Percentiles rank a stretch among this genome's conserved stretches.
Evolutionary conservation across 2,797 vertebrate species (phyloP).

Genomic region (Hippocampus kuda): DNA sequence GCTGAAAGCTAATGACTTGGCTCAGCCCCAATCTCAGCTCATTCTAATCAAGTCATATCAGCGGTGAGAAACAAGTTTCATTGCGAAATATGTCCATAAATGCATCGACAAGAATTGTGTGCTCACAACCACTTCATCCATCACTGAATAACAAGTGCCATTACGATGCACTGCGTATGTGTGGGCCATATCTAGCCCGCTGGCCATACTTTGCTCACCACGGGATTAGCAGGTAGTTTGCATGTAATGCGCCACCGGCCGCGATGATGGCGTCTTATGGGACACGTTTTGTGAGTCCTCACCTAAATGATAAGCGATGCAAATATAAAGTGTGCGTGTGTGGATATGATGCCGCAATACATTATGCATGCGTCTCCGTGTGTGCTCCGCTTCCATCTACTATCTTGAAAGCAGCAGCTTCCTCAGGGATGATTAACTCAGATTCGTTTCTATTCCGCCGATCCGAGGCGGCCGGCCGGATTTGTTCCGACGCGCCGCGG

Average conservation of each 20-base stretch:
- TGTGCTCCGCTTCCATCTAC: slow-evolving; percentile 61
- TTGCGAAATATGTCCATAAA: too few species aligned
- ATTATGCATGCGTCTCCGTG: slow-evolving; percentile 66
- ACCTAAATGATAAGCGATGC: slow-evolving; percentile 46
- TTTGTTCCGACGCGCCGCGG: slow-evolving; percentile 53
- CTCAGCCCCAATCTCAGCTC: too few species aligned
- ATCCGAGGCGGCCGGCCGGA: slow-evolving; percentile 12
- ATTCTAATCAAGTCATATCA: too few species aligned
- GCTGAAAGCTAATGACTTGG: background rate
- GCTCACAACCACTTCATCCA: too few species aligned
- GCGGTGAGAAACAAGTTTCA: too few species aligned
- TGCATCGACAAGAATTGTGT: too few species aligned
- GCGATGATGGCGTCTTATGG: background rate
- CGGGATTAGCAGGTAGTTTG: background rate
- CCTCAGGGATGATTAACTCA: slow-evolving; percentile 69
- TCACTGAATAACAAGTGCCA: too few species aligned
- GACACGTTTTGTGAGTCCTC: slow-evolving; percentile 3
- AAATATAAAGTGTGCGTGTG: slow-evolving; percentile 27
- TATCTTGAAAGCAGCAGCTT: slow-evolving; percentile 60
- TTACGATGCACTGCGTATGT: too few species aligned
- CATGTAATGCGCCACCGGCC: background rate
- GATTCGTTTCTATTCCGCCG: slow-evolving; percentile 66
- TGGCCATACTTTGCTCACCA: background rate
- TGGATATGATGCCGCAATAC: slow-evolving; percentile 32
- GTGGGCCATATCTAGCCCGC: background rate